Conservation (phyloP, 2,888 invertebrate genomes). For the Ditylenchus weischeri region DNA sequence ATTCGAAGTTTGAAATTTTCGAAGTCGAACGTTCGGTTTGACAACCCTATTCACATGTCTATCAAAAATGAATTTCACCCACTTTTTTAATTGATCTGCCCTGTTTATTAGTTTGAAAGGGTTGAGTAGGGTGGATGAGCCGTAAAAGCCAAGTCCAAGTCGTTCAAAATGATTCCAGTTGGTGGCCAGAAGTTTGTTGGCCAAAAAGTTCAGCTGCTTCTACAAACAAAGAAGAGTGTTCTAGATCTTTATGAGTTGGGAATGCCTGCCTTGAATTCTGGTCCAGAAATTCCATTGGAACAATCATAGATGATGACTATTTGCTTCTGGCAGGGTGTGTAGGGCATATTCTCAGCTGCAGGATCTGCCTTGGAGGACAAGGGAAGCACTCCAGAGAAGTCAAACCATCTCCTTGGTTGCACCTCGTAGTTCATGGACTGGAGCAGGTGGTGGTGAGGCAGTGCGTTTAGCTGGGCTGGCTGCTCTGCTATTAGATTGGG, state of each 20-base stretch:
- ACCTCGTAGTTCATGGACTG: not conserved
- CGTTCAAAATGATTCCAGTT: slow-evolving; percentile 6
- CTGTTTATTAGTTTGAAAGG: not conserved
- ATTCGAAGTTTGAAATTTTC: too few species aligned
- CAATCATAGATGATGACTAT: not conserved
- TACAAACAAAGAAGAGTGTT: not conserved
- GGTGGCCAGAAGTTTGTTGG: not conserved
- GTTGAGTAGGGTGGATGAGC: not conserved
- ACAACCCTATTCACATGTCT: too few species aligned
- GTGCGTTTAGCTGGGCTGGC: too few species aligned
- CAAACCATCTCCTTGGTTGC: not conserved
- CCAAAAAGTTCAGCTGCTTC: not conserved
- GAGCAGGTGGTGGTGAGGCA: too few species aligned
- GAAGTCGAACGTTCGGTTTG: too few species aligned
- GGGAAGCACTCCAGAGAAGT: not conserved
- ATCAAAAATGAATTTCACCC: too few species aligned
- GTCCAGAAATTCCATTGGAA: not conserved
- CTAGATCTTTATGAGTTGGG: too few species aligned
- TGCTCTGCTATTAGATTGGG: too few species aligned
- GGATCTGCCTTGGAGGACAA: not conserved
- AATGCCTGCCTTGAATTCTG: not conserved
- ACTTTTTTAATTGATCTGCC: not conserved
- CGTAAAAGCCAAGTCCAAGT: slow-evolving; percentile 1
- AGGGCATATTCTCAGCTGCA: not conserved
- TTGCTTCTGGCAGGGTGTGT: not conserved